Evolutionary conservation across 2,888 invertebrate genomes (phyloP), one percentile per base, ranked within the genome.

Genomic region (Antheraea yamamai): DNA sequence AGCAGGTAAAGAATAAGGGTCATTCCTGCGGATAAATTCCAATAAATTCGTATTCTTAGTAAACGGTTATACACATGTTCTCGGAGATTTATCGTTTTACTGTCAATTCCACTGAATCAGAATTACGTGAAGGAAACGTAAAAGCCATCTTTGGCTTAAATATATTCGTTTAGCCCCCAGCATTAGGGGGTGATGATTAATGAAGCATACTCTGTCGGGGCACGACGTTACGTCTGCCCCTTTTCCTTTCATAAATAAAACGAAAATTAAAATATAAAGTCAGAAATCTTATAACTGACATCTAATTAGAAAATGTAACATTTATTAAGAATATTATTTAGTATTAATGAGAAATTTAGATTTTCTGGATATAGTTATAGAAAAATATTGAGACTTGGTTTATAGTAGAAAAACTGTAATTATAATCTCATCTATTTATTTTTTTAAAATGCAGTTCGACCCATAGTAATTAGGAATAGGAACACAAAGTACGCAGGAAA

Each of bases 111-210:
- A 86, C 81, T 84, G 85, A 85, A 85, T 86, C 83, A 85, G 87
- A 87, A 88, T 91, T 89, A 88, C 79, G 79, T 80, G 79, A 82
- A 81, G 79, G 81, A 82, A 85, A 85, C 84, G 87, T 86, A 84
- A 89, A 90, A 91, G 84, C 86, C 84, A 83, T 80, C 78, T 83
- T 88, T 89, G 85, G 88, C 85, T 89, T 89, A 89, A 91, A 90
- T 90, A 92, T 91, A 91, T 92, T 91, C 90, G 90, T 91, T 90
- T 88, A 87, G 87, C 89, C 88, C 86, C 83, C 81, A 86, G 89
- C 88, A 87, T 91, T 91, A 89, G 84, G 85, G 89, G 90, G 88
- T 82, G 88, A 91, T 94, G 94, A 94, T 93, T 92, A 92, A 94
- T 94, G 92, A 89, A 91, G 81, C 89, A 61, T 61, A 85, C 47